Evolutionary conservation across 1,140 invertebrate species (phyloP).

Genomic region (Drosophila saltans): DNA sequence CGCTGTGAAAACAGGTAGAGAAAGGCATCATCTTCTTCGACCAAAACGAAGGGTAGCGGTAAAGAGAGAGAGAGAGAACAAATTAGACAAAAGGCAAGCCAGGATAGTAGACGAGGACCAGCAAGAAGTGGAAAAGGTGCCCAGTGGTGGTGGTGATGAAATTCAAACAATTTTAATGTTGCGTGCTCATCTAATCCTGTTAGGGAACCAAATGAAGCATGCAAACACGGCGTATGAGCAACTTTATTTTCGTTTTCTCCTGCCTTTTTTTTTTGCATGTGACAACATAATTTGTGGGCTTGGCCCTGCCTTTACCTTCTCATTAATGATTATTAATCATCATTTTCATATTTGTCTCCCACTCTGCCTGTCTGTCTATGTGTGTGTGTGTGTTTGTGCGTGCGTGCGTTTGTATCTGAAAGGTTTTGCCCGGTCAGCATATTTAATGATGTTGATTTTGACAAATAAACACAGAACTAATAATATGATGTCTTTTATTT

Average conservation of each 20-base stretch:
- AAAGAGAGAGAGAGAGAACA: conserved; percentile 42
- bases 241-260: not conserved
- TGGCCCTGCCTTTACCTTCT: conserved; percentile 48
- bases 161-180: conserved; percentile 65
- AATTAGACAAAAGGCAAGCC: conserved; percentile 55
- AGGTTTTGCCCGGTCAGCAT: conserved; percentile 53
- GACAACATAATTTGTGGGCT: conserved; percentile 79
- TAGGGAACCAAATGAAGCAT: conserved; percentile 65
- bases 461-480: conserved; percentile 54
- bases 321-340: conserved; percentile 65
- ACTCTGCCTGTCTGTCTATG: not conserved
- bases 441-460: conserved; percentile 72
- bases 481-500: conserved; percentile 70
- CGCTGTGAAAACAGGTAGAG: conserved; percentile 60
- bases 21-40: not conserved
- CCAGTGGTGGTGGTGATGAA: not conserved
- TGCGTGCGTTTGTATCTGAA: conserved; percentile 20
- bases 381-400: conserved; percentile 10
- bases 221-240: conserved; percentile 8
- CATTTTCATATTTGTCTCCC: conserved; percentile 46
- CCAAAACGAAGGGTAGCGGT: not conserved
- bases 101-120: not conserved
- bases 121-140: not conserved
- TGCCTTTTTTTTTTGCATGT: conserved; percentile 58
- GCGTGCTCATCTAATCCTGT: conserved; percentile 77